Percentiles rank a stretch among this genome's conserved stretches.
phyloP scores from a whole-genome alignment of 2,797 vertebrate genomes.

The Acanthopagrus latus region DNA sequence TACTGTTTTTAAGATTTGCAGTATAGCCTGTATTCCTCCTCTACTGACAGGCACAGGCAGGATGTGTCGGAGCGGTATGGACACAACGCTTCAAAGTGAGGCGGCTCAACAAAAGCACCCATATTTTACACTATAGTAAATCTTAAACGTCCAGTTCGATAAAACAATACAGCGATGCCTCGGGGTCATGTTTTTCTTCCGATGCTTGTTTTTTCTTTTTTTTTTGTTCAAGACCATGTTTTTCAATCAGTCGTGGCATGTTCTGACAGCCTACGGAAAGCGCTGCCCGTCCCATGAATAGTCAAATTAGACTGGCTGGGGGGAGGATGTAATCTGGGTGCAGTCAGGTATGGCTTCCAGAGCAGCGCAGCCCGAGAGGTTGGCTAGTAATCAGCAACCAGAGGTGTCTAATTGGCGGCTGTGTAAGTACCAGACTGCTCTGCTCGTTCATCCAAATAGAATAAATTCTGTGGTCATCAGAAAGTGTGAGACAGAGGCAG shows the following conservation, averaged over 20 bases:
- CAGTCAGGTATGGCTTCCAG: constrained; percentile 78
- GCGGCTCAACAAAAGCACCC: constrained; percentile 26
- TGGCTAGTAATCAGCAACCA: constrained; percentile 70
- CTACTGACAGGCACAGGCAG: constrained; percentile 25
- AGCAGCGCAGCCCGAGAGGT: constrained; percentile 46
- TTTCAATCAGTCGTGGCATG: constrained; percentile 64
- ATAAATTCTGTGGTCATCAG: constrained; percentile 43
- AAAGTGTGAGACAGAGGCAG: constrained; percentile 43
- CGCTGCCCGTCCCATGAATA: constrained; percentile 62
- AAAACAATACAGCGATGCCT: constrained; percentile 28
- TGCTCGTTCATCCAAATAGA: constrained; percentile 68
- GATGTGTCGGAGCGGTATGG: constrained; percentile 21
- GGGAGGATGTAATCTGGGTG: constrained; percentile 70
- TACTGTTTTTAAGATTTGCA: constrained; percentile 58
- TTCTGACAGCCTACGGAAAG: constrained; percentile 47
- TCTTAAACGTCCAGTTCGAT: constrained; percentile 36
- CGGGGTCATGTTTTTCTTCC: constrained; percentile 32
- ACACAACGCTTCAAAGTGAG: constrained; percentile 28
- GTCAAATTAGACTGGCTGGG: constrained; percentile 65
- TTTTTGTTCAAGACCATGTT: constrained; percentile 33
- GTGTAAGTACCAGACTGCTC: constrained; percentile 46
- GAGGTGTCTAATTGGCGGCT: constrained; percentile 76
- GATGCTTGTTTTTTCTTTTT: constrained; percentile 22
- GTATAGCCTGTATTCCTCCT: constrained; percentile 48
- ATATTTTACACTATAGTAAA: constrained; percentile 35